Evolutionary conservation across 2,797 vertebrate species (phyloP), one percentile per base, ranked within the genome.

Genomic region (Heteromormyrus szaboi): DNA sequence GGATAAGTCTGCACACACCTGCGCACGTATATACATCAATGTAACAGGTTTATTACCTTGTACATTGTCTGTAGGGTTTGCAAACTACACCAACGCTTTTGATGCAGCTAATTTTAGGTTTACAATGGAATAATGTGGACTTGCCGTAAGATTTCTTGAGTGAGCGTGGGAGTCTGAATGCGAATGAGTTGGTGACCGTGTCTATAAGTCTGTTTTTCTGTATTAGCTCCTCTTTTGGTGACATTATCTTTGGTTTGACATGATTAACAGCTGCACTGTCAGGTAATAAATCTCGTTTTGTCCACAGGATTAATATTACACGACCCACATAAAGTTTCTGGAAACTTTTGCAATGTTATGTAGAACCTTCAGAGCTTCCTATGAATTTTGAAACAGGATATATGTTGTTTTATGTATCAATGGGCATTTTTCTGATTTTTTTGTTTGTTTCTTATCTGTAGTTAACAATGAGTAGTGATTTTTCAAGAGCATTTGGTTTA

Each of bases 401-500:
- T 68, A 68, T 29, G 62, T 1, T 29, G 33, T 68, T 29, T 29
- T 33, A 68, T 68, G 11, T 22, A 59, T 22, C 56, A 59, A 9
- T 59, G n/a, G 56, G 2, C n/a, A 22, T 22, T 59, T 59, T 59
- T 59, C 56, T 2, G 56, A 22, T 37, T 65, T 89, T 85, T 85
- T 59, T 53, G 44, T 86, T 88, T 50, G 54, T 88, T 89, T 90
- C 81, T 33, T 50, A 44, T 48, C 85, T 51, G 56, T 53, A 7
- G 56, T 89, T 92, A 91, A 85, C 81, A 85, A 87, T 91, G 84
- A 62, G 54, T 65, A 33, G 85, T 51, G 62, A 37, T 50, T 84
- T 89, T 91, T 76, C 89, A 62, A 50, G 48, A 59, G 37, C 83
- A 88, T 81, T 76, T 91, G 86, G 89, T 88, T 83, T 53, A 84